Percentiles rank a stretch among this genome's conserved stretches.
Evolutionary conservation across 1,140 invertebrate species (phyloP).

Genomic region (Stegodyphus dumicola): DNA sequence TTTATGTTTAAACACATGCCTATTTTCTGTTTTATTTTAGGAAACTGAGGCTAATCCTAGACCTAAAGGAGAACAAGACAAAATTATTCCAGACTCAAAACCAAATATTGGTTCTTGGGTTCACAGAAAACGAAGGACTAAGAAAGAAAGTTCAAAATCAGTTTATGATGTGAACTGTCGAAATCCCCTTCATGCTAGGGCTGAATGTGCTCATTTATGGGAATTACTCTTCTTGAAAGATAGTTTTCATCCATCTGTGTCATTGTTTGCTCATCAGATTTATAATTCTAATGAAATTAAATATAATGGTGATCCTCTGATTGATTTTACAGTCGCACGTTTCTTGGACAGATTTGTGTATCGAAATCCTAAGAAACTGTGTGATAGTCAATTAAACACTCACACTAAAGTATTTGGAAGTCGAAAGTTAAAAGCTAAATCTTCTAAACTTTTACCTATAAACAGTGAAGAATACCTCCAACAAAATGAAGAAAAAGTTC

Average conservation of each 20-base stretch:
- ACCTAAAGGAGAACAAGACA: constrained; percentile 28
- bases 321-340: constrained; percentile 88
- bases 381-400: constrained; percentile 63
- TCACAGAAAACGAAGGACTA: constrained; percentile 62
- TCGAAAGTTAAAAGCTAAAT: constrained; percentile 68
- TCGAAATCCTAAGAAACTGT: constrained; percentile 91
- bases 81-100: constrained; percentile 12
- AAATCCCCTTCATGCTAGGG: constrained; percentile 86
- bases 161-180: constrained; percentile 80
- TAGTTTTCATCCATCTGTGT: constrained; percentile 93
- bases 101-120: constrained; percentile 64
- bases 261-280: constrained; percentile 87
- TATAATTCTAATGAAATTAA: constrained; percentile 75
- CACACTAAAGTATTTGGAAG: constrained; percentile 62
- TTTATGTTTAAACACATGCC: too few species aligned
- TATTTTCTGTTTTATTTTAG: neutral
- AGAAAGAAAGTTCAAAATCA: constrained; percentile 28
- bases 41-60: constrained; percentile 39
- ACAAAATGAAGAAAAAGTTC: constrained; percentile 77
- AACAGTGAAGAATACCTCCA: constrained; percentile 78
- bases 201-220: constrained; percentile 75
- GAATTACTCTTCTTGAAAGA: constrained; percentile 79
- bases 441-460: constrained; percentile 75
- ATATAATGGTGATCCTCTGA: constrained; percentile 91
- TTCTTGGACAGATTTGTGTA: constrained; percentile 94